phyloP scores from a whole-genome alignment of 2,888 invertebrate genomes.

The Andrena fulva region DNA sequence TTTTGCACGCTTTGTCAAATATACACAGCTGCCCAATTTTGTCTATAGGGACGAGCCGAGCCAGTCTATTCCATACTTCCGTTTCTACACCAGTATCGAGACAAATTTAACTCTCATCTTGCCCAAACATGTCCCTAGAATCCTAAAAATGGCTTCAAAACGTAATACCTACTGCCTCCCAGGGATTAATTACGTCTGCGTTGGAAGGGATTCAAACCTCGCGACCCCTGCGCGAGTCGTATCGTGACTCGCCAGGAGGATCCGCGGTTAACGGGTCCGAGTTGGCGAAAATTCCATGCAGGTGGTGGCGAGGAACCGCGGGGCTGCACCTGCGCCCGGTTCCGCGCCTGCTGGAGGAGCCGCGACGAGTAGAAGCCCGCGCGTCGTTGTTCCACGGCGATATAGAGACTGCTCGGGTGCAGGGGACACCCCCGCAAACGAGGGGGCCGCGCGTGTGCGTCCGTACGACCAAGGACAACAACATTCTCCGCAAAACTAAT shows the following conservation, averaged over 20 bases:
- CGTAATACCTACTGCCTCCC: too few species aligned
- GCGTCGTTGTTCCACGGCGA: constrained; percentile 48
- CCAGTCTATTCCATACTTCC: too few species aligned
- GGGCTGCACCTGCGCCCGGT: constrained; percentile 46
- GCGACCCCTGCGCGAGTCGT: background rate
- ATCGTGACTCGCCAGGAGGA: background rate
- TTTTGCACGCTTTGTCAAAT: too few species aligned
- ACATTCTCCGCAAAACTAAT: constrained; percentile 84
- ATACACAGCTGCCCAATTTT: too few species aligned
- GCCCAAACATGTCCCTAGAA: too few species aligned
- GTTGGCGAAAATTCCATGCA: constrained; percentile 24
- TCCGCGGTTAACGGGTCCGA: constrained; percentile 3
- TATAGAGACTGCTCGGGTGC: constrained; percentile 50
- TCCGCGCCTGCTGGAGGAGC: constrained; percentile 43
- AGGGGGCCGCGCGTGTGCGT: constrained; percentile 76
- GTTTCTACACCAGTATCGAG: too few species aligned
- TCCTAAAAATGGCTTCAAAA: too few species aligned
- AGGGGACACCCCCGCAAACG: constrained; percentile 78
- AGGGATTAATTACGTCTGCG: too few species aligned
- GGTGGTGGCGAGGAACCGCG: constrained; percentile 22
- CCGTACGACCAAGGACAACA: constrained; percentile 82
- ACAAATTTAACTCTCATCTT: too few species aligned
- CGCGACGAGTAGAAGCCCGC: constrained; percentile 36
- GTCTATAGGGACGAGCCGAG: too few species aligned
- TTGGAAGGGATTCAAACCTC: background rate